phyloP scores from a whole-genome alignment of 2,888 invertebrate species.

The Leptinotarsa tumamoca region DNA sequence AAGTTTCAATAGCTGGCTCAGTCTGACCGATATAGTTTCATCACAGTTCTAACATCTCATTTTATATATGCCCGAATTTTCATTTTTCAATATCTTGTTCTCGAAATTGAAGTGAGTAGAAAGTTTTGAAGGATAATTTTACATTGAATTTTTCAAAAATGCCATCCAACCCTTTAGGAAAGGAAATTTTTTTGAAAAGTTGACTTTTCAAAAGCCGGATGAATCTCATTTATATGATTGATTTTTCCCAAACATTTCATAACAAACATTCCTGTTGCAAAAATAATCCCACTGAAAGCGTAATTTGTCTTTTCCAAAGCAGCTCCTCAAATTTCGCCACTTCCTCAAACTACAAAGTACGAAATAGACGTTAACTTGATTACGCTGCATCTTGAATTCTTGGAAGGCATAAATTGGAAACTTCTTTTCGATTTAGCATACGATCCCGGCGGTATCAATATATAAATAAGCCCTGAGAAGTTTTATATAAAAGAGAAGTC shows the following conservation, averaged over 20 bases:
- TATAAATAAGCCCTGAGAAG: not conserved
- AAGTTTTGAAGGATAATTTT: too few relatives aligned
- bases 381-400: not conserved
- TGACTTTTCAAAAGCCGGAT: too few relatives aligned
- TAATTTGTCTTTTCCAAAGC: not conserved
- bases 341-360: not conserved
- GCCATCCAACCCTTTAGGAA: too few relatives aligned
- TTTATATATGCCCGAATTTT: too few relatives aligned
- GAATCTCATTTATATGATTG: too few relatives aligned
- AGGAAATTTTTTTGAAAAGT: too few relatives aligned
- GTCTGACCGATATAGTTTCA: too few relatives aligned
- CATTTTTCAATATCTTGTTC: too few relatives aligned
- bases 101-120: too few relatives aligned
- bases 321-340: not conserved
- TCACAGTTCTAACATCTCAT: too few relatives aligned
- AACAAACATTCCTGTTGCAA: not conserved
- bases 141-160: too few relatives aligned
- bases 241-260: not conserved
- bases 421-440: not conserved
- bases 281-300: not conserved
- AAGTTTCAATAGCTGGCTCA: too few relatives aligned
- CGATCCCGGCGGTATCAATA: not conserved
- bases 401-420: not conserved
- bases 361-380: not conserved
- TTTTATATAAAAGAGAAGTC: conserved; percentile 9